Base-by-base conservation (phyloP, 2,888 invertebrate genomes). In the Cheilosia pagana region DNA sequence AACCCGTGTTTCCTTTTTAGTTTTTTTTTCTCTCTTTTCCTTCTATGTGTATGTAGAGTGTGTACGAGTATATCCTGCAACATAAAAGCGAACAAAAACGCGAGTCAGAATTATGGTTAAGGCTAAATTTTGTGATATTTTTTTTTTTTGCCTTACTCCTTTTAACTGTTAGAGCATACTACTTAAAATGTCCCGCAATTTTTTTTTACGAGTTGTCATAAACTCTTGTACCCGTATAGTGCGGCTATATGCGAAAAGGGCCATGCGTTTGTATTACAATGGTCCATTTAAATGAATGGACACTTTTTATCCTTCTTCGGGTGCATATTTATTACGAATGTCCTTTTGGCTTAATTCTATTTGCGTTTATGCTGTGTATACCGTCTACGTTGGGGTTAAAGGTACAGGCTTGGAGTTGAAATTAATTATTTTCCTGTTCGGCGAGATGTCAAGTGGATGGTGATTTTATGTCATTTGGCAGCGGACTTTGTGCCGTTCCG, bases 391-490 rank as follows among this genome's bases (percentile, higher is more conserved):
- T 23, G 35, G 39, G 60, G 43, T 53, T 25, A 35, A 68, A 25
- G 16, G 19, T 19, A 45, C 45, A 19, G n/a, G n/a, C 21, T 19
- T 23, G 14, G 45, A 35, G 16, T 55, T 7, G n/a, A 35, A 65
- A 65, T 65, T 72, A 59, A 72, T 72, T 65, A 14, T 52, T 65
- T 78, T 65, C 78, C 72, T 65, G 57, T 72, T 59, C 23, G 10
- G 14, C 19, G 21, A 31, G 41, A 62, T 77, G 62, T 72, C 59
- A 59, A 78, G 72, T 78, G 63, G 65, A 23, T n/a, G 23, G 4
- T 12, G 16, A 2, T 25, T 53, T 16, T 16, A 12, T 68, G 14
- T 55, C 14, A 28, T 23, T 21, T 48, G 57, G 57, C 68, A 35
- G 48, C n/a, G 12, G 8, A 23, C 16, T 23, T 35, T 28, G 3